Evolutionary conservation across 2,797 vertebrate species (phyloP).

Genomic region (Prunella strophiata): DNA sequence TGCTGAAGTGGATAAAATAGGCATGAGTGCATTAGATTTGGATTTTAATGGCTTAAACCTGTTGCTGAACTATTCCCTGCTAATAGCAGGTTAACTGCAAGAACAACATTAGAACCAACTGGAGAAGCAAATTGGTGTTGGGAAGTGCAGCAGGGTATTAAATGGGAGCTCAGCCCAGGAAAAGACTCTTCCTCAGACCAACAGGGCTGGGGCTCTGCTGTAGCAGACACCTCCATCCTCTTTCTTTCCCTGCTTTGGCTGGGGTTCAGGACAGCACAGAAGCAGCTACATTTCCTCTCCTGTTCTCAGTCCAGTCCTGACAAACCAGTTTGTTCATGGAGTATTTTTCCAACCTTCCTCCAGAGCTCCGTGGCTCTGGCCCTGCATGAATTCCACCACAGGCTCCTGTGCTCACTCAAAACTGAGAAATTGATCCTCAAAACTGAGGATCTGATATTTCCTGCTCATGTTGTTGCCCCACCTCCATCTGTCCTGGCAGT

Average conservation of each 20-base stretch:
- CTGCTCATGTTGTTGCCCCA: not conserved
- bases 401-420: not conserved
- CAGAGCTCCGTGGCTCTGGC: not conserved
- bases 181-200: not conserved
- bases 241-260: not conserved
- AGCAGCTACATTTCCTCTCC: not conserved
- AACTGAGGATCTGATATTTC: not conserved
- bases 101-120: not conserved
- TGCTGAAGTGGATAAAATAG: slow-evolving; percentile 1
- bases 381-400: not conserved
- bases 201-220: not conserved
- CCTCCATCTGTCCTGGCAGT: not conserved
- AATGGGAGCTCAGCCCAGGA: not conserved
- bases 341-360: not conserved
- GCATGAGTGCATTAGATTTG: not conserved
- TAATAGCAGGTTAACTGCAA: not conserved
- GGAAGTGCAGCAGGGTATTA: not conserved
- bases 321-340: not conserved
- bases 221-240: accelerated
- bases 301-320: not conserved
- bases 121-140: not conserved
- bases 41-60: slow-evolving; percentile 5
- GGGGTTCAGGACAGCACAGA: not conserved
- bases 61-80: not conserved
- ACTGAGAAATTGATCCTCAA: not conserved